Base-by-base conservation (phyloP, 2,797 vertebrate genomes). In the Salmo trutta region DNA sequence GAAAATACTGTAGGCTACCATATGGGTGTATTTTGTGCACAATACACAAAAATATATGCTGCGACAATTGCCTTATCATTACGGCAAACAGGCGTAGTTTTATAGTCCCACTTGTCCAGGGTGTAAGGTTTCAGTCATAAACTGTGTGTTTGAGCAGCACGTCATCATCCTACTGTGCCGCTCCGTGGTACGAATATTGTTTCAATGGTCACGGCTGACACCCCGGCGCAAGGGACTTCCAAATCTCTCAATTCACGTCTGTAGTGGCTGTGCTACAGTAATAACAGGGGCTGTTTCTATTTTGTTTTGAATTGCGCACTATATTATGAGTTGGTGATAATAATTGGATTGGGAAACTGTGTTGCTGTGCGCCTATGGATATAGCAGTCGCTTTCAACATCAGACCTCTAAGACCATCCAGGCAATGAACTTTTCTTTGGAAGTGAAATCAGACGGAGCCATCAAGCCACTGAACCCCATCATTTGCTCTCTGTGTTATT, bases 71-170 rank as follows among this genome's bases (percentile, higher is more conserved):
- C 2, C n/a, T 59, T 3, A 59, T 59, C 6, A 21, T 59, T 59
- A 66, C 14, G 27, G 21, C 14, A 14, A 29, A 51, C 41, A 16
- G 53, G 53, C 52, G 67, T 41, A 31, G 33, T 53, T 19, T 8
- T 16, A 51, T 4, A 31, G 17, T 19, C 75, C 83, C 82, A 91
- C 89, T 89, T 91, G 90, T 77, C 0, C 0, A 3, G 51, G 84
- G 91, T 81, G 92, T 83, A 10, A 12, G 10, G 41, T 47, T 47
- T 47, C 41, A 47, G 10, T 3, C 10, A 47, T 47, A 47, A 47
- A 47, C 41, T 47, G 41, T 41, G 15, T 41, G 15, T 0, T 54
- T 2, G 27, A 47, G 41, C 41, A 47, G 41, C 41, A 14, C 41
- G 2, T 10, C 41, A 10, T 76, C 2, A 10, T 36, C 27, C 16